Evolutionary conservation across 2,113 vertebrate genomes (phyloP).

Genomic region (Gallinago jamesoni): DNA sequence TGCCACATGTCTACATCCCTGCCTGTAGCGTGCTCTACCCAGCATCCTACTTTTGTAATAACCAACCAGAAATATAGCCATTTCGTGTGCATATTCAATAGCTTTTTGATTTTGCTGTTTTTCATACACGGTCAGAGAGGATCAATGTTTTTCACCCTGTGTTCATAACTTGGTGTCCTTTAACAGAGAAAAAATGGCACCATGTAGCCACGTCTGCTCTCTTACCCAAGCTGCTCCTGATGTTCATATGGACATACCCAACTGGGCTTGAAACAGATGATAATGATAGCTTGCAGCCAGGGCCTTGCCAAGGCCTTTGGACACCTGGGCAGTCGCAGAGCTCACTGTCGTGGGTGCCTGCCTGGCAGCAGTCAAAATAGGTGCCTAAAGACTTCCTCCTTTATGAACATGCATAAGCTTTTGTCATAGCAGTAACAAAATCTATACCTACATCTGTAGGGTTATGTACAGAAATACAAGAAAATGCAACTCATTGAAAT

Average conservation of each 20-base stretch:
- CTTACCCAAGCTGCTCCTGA: background rate
- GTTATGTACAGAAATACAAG: background rate
- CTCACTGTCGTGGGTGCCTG: background rate
- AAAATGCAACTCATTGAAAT: background rate
- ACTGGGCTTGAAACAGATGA: background rate
- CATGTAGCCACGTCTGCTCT: accelerated
- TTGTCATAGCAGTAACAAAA: background rate
- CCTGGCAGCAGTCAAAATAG: background rate
- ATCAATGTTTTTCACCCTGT: background rate
- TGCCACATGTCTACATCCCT: background rate
- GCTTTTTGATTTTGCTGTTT: background rate
- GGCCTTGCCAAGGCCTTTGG: background rate
- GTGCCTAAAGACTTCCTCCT: background rate
- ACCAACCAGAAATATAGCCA: background rate
- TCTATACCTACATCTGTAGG: background rate
- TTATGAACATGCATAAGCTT: background rate
- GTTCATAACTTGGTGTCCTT: background rate
- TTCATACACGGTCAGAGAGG: background rate
- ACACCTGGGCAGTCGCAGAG: background rate
- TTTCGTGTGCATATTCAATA: background rate
- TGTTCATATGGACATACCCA: background rate
- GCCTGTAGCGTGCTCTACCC: background rate
- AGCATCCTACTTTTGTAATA: background rate
- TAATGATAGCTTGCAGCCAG: background rate
- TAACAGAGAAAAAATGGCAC: background rate